These are phyloP conservation scores for Branchellion lobata DNA, from an alignment of 2,888 invertebrate genomes.

Conservation along the genomic window DNA sequence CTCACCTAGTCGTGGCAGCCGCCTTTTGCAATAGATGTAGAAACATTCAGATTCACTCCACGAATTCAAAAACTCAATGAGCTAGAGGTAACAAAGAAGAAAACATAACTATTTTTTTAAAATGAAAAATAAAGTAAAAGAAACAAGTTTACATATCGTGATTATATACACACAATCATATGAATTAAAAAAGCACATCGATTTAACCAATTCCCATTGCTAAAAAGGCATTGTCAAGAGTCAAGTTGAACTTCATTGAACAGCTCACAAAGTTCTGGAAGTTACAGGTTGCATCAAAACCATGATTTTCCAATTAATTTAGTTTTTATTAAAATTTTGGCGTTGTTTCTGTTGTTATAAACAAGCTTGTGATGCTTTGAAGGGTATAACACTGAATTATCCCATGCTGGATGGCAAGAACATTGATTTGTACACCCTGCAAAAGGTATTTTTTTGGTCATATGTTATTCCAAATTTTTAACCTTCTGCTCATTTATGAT, in stretches of 20 bases:
- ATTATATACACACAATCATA: too few species aligned
- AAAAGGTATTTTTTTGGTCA: constrained; percentile 65
- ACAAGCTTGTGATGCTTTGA: too few species aligned
- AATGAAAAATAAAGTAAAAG: too few species aligned
- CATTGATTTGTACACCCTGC: constrained; percentile 85
- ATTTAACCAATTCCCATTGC: not conserved
- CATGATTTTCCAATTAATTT: not conserved
- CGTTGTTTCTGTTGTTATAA: too few species aligned
- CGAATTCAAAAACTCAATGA: constrained; percentile 94
- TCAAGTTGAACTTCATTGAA: constrained; percentile 92
- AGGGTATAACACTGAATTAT: constrained; percentile 64
- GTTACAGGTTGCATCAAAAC: constrained; percentile 71
- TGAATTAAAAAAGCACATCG: too few species aligned
- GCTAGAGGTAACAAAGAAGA: constrained; percentile 73
- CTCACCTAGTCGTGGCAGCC: constrained; percentile 83
- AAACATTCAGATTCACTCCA: constrained; percentile 94
- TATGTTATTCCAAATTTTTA: not conserved
- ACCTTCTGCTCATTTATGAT: not conserved
- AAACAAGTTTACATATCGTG: too few species aligned
- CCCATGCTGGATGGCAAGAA: constrained; percentile 91
- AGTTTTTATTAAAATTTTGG: too few species aligned
- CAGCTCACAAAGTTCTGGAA: constrained; percentile 98
- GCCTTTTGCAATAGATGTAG: constrained; percentile 95
- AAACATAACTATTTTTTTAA: too few species aligned
- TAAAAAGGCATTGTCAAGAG: constrained; percentile 82